These are phyloP conservation scores for Entomobrya multifasciata DNA, from an alignment of 2,888 invertebrate genomes.

Conservation along the genomic window DNA sequence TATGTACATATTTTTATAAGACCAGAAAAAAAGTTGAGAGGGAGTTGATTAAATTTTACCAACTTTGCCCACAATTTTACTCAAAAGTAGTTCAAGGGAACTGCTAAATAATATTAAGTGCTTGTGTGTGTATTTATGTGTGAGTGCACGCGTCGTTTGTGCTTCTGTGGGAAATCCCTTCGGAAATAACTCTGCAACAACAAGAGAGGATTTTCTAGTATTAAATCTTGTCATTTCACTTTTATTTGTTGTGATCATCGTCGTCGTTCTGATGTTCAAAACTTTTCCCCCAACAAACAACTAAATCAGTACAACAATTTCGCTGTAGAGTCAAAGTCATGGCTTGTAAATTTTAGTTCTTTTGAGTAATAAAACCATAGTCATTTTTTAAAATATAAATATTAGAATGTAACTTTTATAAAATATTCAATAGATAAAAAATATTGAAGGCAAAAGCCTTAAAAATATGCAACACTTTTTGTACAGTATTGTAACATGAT, in stretches of 20 bases:
- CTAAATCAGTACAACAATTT: too few species aligned
- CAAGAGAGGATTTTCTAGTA: neutral
- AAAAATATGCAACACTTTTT: neutral
- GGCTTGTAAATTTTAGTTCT: neutral
- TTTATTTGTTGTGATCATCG: too few species aligned
- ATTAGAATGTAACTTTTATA: too few species aligned
- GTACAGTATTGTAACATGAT: too few species aligned
- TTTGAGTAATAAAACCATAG: neutral
- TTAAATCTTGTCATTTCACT: slow-evolving; percentile 1
- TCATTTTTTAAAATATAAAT: too few species aligned
- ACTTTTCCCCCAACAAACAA: too few species aligned
- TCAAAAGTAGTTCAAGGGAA: neutral
- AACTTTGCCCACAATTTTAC: neutral
- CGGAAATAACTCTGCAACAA: neutral
- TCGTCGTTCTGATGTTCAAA: too few species aligned
- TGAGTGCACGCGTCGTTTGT: too few species aligned
- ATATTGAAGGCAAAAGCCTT: neutral
- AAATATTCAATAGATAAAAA: neutral
- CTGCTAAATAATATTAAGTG: too few species aligned
- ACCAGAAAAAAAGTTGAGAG: too few species aligned
- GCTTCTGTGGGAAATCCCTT: neutral
- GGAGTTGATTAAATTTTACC: neutral
- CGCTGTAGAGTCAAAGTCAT: too few species aligned
- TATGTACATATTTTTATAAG: neutral
- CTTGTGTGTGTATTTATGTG: too few species aligned